phyloP scores from a whole-genome alignment of 2,888 invertebrate genomes.

The Tipula lateralis region DNA sequence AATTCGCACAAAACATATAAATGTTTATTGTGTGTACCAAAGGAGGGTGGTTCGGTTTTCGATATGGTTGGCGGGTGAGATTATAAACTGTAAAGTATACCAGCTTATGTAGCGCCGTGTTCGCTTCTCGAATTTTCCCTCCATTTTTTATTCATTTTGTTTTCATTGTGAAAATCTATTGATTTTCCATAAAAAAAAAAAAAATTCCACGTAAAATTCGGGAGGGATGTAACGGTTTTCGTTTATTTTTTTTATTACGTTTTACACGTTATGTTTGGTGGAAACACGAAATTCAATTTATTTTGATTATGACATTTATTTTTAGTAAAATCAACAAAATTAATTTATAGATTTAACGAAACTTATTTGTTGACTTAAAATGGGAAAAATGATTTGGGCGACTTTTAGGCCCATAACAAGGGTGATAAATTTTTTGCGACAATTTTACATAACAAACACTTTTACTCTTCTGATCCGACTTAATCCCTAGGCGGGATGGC shows the following conservation, averaged over 20 bases:
- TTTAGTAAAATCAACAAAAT: not conserved
- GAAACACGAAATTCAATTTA: not conserved
- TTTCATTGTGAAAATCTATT: not conserved
- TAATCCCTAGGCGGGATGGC: no score
- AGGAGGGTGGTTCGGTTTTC: not conserved
- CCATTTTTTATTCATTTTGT: not conserved
- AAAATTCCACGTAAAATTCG: not conserved
- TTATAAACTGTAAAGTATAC: not conserved
- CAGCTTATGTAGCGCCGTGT: no score
- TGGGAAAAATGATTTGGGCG: no score
- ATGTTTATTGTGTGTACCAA: not conserved
- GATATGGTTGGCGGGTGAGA: not conserved
- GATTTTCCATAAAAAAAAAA: not conserved
- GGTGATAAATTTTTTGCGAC: no score
- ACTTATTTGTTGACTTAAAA: not conserved
- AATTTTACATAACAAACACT: no score
- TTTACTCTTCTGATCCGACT: no score
- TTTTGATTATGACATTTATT: not conserved
- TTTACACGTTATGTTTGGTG: not conserved
- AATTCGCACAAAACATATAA: not conserved
- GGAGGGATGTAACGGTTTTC: not conserved
- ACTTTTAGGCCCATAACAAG: no score
- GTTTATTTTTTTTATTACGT: not conserved
- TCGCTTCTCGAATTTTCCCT: not conserved
- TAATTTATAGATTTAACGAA: not conserved